Percentiles rank a stretch among this genome's conserved stretches.
These are phyloP conservation scores for Fukomys damarensis DNA, from an alignment of 2,113 vertebrate genomes.

Conservation along the genomic window DNA sequence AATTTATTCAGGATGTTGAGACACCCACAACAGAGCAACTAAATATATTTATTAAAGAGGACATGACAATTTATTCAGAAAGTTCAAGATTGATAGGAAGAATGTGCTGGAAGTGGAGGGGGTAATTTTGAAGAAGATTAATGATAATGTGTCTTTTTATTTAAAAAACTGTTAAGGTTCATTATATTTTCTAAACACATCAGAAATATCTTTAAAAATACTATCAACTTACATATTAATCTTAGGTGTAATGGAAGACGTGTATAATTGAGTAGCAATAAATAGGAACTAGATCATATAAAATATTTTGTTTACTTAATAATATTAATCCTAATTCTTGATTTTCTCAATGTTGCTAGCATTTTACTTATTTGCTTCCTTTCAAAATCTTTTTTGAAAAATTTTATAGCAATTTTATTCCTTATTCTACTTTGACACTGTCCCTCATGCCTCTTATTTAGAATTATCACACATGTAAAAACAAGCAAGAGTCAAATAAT, in stretches of 20 bases:
- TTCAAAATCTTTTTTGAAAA: background rate
- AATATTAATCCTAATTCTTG: background rate
- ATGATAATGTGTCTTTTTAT: background rate
- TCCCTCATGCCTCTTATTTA: rapidly evolving
- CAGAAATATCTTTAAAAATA: background rate
- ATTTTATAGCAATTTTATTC: background rate
- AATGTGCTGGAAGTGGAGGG: background rate
- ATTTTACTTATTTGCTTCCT: background rate
- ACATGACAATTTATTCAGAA: background rate
- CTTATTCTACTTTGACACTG: rapidly evolving
- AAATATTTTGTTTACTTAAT: background rate
- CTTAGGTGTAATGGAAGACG: rapidly evolving
- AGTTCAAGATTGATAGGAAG: background rate
- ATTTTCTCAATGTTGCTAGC: background rate
- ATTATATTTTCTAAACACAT: background rate
- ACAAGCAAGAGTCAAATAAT: background rate
- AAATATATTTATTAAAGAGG: background rate
- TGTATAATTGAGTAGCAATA: rapidly evolving
- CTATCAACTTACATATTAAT: no score
- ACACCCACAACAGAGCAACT: background rate
- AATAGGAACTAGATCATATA: background rate
- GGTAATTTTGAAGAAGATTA: background rate
- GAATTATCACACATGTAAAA: no score
- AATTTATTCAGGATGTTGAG: background rate
- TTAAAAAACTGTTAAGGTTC: background rate